Conservation (phyloP, 2,113 vertebrate genomes). For the Holacanthus passer region DNA sequence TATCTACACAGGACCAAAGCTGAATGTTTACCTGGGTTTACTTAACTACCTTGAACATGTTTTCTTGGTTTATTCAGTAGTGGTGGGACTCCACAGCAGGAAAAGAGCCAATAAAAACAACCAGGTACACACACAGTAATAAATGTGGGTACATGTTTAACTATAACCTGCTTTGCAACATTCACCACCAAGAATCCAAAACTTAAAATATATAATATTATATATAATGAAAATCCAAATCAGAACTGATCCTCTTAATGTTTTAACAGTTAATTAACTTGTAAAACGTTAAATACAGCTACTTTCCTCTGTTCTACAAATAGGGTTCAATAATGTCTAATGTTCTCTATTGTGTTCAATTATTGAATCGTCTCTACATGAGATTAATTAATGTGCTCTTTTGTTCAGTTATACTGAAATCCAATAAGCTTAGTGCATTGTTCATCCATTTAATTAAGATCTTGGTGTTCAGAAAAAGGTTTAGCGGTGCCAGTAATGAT, state of each 20-base stretch:
- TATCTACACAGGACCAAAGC: neutral
- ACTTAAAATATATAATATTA: no score
- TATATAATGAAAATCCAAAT: no score
- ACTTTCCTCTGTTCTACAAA: neutral
- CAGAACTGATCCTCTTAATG: neutral
- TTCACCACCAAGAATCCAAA: neutral
- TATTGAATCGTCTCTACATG: neutral
- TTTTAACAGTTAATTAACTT: neutral
- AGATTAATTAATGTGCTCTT: neutral
- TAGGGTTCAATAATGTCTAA: neutral
- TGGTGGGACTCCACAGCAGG: no score
- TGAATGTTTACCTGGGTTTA: conserved; percentile 8
- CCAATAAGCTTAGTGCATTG: neutral
- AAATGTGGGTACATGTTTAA: neutral
- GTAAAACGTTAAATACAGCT: neutral
- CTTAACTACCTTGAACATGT: conserved; percentile 7
- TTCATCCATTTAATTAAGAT: conserved; percentile 32
- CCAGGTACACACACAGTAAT: no score
- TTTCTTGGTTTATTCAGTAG: conserved; percentile 2
- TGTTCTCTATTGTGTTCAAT: neutral
- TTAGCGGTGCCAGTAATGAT: conserved; percentile 1
- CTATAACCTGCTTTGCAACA: neutral
- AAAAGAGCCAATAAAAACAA: no score
- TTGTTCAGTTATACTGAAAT: conserved; percentile 5
- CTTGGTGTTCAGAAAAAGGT: neutral